These are phyloP conservation scores for Pristionchus pacificus DNA, from an alignment of 1,140 invertebrate genomes.

Conservation along the genomic window DNA sequence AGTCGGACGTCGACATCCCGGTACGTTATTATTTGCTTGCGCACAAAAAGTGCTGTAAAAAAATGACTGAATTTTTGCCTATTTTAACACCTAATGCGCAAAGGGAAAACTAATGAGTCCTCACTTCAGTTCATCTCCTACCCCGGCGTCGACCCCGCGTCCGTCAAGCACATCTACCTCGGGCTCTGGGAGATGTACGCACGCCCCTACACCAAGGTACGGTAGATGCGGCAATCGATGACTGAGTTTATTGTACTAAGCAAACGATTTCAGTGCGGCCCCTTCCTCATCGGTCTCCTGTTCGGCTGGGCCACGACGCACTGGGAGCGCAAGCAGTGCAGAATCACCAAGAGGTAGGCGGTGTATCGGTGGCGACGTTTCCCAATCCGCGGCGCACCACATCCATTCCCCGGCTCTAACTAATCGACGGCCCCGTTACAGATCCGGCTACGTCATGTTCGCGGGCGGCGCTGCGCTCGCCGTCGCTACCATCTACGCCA, in stretches of 20 bases:
- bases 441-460: constrained; percentile 17
- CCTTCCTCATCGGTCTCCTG: constrained; percentile 51
- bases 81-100: no score
- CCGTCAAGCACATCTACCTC: constrained; percentile 35
- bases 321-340: background rate
- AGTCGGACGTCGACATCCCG: constrained; percentile 54
- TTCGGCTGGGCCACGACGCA: constrained; percentile 29
- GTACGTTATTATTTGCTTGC: constrained; percentile 29
- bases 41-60: no score
- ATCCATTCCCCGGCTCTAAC: no score
- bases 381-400: no score
- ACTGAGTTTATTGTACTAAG: no score
- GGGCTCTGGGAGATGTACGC: constrained; percentile 55
- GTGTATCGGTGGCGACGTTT: no score
- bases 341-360: background rate
- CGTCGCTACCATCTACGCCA: constrained; percentile 45
- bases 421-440: no score
- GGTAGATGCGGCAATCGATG: no score
- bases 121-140: constrained; percentile 49
- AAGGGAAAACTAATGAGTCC: background rate
- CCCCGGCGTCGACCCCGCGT: constrained; percentile 27
- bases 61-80: no score
- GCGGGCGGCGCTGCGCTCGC: constrained; percentile 17
- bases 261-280: no score
- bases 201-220: constrained; percentile 51